Evolutionary conservation across 2,113 vertebrate genomes (phyloP), one percentile per base, ranked within the genome.

Genomic region (Motacilla alba): DNA sequence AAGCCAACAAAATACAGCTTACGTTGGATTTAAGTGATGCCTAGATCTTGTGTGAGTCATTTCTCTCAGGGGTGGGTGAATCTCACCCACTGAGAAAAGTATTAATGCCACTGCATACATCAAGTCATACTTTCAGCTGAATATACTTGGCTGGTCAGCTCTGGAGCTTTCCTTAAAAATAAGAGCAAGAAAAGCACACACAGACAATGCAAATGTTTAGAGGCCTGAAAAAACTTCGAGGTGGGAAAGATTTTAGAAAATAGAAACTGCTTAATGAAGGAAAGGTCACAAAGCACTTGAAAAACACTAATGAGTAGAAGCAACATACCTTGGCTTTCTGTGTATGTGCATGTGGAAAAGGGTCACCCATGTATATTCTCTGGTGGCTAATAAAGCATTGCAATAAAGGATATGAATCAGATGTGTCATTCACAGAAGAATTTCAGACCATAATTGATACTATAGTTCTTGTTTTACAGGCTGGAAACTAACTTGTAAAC

Each of bases 1-100:
- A 87, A 96, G 88, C 69, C 83, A 90, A 92, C 88, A 94, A 96
- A 95, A 90, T 66, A 90, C 79, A 96, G 93, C 60, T 96, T 96
- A 89, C 1, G 1, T 37, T 87, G 90, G 93, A 95, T 96, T 94
- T 95, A 96, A 96, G 88, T 96, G 83, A 50, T 87, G 80, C 88
- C 83, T 94, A 80, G 68, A 86, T 82, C 60, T 93, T 56, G 35
- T 44, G 76, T 91, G 96, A 93, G 80, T 97, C 85, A 92, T 82
- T 96, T 89, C 69, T 90, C 79, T 78, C 87, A 70, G 64, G 66
- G 91, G 76, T 90, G 73, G 69, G 77, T 89, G 80, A 96, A 87
- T 72, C 72, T 90, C 66, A 81, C 80, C 83, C 72, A 87, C 90
- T 87, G 80, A 89, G 93, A 94, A 75, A 89, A 93, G 66, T 72